These are phyloP conservation scores for Molothrus aeneus DNA, from an alignment of 2,797 vertebrate genomes.

Conservation along the genomic window DNA sequence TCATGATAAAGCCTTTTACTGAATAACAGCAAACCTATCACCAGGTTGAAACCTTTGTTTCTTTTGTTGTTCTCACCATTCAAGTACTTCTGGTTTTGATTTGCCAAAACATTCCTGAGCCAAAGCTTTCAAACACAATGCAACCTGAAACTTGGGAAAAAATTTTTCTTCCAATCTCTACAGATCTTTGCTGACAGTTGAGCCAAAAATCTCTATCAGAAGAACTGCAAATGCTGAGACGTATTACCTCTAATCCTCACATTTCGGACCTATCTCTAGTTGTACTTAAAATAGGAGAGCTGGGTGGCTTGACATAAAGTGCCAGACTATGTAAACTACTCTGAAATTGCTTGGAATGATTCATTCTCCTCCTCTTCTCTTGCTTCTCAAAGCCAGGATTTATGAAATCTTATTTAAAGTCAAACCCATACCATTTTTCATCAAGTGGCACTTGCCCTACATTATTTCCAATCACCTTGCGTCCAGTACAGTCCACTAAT, in stretches of 20 bases:
- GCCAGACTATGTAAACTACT: slow-evolving; percentile 30
- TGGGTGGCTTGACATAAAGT: background rate
- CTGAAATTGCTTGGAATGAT: slow-evolving; percentile 27
- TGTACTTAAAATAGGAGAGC: slow-evolving; percentile 13
- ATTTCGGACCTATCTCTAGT: background rate
- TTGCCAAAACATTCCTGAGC: background rate
- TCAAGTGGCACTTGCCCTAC: background rate
- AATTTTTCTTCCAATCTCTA: background rate
- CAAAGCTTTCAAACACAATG: background rate
- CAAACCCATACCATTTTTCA: background rate
- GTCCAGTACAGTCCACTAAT: background rate
- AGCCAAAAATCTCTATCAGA: background rate
- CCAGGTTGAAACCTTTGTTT: background rate
- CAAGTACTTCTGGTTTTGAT: background rate
- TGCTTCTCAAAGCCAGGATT: background rate
- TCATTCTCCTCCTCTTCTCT: background rate
- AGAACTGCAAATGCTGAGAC: slow-evolving; percentile 10
- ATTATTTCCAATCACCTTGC: background rate
- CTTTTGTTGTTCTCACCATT: background rate
- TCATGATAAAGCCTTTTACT: background rate
- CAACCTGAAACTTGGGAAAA: background rate
- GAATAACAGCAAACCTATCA: background rate
- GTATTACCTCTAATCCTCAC: slow-evolving; percentile 8
- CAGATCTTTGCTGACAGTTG: background rate
- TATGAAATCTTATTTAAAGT: slow-evolving; percentile 31